Evolutionary conservation across 2,113 vertebrate genomes (phyloP).

Genomic region (Mixornis gularis): DNA sequence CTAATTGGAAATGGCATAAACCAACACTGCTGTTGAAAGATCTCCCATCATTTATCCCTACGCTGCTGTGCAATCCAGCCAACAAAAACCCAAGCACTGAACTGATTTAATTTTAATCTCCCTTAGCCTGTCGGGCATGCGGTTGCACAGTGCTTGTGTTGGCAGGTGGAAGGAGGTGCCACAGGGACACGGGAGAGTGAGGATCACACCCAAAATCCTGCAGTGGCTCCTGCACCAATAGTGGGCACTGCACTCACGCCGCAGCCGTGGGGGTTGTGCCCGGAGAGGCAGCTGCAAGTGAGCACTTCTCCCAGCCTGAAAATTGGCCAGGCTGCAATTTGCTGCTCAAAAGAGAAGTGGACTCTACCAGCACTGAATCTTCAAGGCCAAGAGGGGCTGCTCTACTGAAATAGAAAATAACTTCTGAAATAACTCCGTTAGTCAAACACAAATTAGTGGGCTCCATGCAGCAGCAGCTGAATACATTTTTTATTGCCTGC

Average conservation of each 20-base stretch:
- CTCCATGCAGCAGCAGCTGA: neutral
- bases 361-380: neutral
- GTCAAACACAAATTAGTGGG: constrained; percentile 13
- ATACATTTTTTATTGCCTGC: constrained; percentile 12
- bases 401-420: neutral
- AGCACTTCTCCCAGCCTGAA: neutral
- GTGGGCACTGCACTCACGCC: neutral
- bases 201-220: neutral
- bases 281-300: neutral
- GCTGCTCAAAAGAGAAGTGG: neutral
- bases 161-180: neutral
- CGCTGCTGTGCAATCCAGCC: neutral
- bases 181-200: neutral
- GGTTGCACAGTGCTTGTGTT: neutral
- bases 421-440: neutral
- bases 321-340: neutral
- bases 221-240: neutral
- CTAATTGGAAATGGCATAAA: neutral
- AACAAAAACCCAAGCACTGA: neutral
- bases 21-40: neutral
- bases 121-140: rapidly evolving
- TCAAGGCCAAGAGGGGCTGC: neutral
- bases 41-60: neutral
- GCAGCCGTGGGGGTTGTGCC: rapidly evolving
- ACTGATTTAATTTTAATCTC: neutral